These are phyloP conservation scores for Pterocles gutturalis DNA, from an alignment of 2,113 vertebrate genomes.

Conservation along the genomic window DNA sequence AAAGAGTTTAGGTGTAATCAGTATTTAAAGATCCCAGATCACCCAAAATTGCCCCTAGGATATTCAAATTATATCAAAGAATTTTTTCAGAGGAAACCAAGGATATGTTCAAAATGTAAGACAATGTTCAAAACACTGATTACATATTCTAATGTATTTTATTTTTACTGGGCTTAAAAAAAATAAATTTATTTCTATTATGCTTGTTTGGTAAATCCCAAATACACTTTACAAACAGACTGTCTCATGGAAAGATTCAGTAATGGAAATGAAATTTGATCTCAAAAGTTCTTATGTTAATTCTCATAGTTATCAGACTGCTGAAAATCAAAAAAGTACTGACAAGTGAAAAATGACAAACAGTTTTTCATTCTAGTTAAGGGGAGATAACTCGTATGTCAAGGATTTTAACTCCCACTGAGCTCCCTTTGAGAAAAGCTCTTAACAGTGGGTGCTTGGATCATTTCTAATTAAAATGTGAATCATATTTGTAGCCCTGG, in stretches of 20 bases:
- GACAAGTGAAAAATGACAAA: neutral
- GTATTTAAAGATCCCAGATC: neutral
- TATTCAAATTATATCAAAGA: neutral
- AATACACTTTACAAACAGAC: neutral
- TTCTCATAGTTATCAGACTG: neutral
- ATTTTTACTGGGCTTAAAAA: neutral
- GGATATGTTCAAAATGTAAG: neutral
- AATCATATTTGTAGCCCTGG: neutral
- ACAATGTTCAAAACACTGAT: neutral
- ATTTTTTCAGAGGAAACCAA: neutral
- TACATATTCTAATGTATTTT: neutral
- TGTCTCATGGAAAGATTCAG: neutral
- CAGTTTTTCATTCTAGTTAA: neutral
- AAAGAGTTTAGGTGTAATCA: neutral
- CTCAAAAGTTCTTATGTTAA: neutral
- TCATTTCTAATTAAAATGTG: constrained; percentile 31
- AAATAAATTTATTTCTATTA: neutral
- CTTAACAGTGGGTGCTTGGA: constrained; percentile 12
- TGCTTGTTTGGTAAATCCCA: neutral
- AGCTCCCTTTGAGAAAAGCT: neutral
- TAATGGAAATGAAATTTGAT: neutral
- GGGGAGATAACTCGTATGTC: neutral
- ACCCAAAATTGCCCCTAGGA: neutral
- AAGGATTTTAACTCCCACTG: neutral
- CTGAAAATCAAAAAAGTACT: neutral